phyloP scores from a whole-genome alignment of 2,113 vertebrate genomes.

The Dendropsophus ebraccatus region DNA sequence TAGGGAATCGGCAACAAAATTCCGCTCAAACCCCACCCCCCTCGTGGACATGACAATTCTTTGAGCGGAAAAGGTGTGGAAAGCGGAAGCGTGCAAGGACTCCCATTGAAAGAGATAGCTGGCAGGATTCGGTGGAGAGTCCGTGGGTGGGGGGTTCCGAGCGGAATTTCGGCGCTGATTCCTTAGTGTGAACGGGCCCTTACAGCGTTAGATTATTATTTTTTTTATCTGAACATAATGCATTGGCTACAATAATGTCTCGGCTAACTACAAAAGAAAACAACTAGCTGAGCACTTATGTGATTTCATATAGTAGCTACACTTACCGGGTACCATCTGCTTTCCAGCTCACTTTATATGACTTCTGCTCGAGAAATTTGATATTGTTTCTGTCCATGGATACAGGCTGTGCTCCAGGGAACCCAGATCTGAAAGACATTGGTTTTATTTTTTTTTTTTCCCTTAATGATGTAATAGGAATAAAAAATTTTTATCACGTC shows the following conservation, averaged over 20 bases:
- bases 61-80: too few relatives aligned
- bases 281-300: neutral
- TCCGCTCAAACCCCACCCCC: too few relatives aligned
- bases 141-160: too few relatives aligned
- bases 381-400: slow-evolving; percentile 98
- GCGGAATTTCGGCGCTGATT: too few relatives aligned
- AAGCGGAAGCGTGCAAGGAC: too few relatives aligned
- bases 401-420: slow-evolving; percentile 96
- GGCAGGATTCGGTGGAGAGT: too few relatives aligned
- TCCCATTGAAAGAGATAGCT: too few relatives aligned
- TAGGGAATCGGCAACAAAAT: too few relatives aligned
- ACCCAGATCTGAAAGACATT: slow-evolving; percentile 82
- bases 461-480: slow-evolving; percentile 53
- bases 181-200: too few relatives aligned
- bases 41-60: too few relatives aligned
- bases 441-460: slow-evolving; percentile 60
- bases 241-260: neutral
- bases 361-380: slow-evolving; percentile 89
- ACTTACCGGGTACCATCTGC: slow-evolving; percentile 97
- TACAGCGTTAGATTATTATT: too few relatives aligned
- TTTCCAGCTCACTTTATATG: slow-evolving; percentile 99
- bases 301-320: slow-evolving; percentile 39
- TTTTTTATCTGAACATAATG: neutral
- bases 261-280: neutral
- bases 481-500: slow-evolving; percentile 55